phyloP scores from a whole-genome alignment of 2,797 vertebrate genomes.

The Microhierax caerulescens region DNA sequence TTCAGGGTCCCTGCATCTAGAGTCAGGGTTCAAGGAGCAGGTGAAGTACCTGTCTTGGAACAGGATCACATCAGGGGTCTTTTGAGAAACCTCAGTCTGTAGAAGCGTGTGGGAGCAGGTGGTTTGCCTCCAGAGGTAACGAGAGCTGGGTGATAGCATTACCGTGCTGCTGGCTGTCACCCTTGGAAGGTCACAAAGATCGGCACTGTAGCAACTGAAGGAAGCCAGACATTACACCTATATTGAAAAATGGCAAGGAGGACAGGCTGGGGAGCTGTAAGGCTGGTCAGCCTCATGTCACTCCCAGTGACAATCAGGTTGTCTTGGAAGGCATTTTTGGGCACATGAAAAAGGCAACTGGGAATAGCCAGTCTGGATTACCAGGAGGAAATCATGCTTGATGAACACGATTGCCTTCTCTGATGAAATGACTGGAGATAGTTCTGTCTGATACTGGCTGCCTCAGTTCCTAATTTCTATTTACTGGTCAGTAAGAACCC shows the following conservation, averaged over 20 bases:
- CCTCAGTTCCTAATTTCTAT: background rate
- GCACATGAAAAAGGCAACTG: background rate
- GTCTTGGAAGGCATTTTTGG: background rate
- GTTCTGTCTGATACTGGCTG: background rate
- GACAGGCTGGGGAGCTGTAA: background rate
- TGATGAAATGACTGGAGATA: background rate
- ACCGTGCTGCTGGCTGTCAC: background rate
- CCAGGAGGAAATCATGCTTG: background rate
- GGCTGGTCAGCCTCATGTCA: background rate
- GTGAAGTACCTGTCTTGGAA: background rate
- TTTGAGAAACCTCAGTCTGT: background rate
- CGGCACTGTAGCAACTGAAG: accelerated
- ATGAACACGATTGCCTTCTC: background rate
- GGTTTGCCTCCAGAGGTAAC: background rate
- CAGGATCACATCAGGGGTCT: background rate
- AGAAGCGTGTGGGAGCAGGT: background rate
- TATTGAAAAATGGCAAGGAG: background rate
- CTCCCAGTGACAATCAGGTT: background rate
- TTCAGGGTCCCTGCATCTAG: background rate
- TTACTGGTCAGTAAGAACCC: background rate
- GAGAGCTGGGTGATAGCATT: background rate
- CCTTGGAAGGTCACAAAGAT: background rate
- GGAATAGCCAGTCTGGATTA: background rate
- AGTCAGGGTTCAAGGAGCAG: background rate
- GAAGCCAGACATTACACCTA: background rate